Evolutionary conservation across 2,888 invertebrate species (phyloP).

Genomic region (Gortyna flavago): DNA sequence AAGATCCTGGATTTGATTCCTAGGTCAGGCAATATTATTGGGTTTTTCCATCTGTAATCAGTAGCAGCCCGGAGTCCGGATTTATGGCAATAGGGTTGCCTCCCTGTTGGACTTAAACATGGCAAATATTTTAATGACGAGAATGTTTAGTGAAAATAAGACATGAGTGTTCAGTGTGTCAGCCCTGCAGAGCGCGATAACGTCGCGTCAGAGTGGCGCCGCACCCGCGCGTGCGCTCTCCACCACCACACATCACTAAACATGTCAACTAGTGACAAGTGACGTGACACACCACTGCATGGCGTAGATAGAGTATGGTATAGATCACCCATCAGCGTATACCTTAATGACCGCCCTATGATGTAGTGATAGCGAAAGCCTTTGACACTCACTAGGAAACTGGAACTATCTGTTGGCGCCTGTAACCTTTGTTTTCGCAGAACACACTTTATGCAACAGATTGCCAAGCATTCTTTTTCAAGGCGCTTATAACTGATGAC

Average conservation of each 20-base stretch:
- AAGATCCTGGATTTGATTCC: not conserved
- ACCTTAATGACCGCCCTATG: not conserved
- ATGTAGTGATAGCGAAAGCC: not conserved
- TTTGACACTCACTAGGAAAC: not conserved
- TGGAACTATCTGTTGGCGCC: not conserved
- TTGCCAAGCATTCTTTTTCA: not conserved
- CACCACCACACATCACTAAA: not conserved
- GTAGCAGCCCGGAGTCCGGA: not conserved
- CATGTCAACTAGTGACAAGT: slow-evolving; percentile 7
- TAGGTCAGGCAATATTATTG: not conserved
- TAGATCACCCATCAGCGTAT: not conserved
- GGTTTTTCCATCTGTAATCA: not conserved
- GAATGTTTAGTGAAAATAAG: not conserved
- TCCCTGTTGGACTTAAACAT: too few relatives aligned
- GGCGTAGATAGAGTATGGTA: not conserved
- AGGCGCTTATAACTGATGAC: not conserved
- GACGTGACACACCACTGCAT: not conserved
- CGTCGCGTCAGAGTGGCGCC: slow-evolving; percentile 33
- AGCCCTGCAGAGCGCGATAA: slow-evolving; percentile 21
- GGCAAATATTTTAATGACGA: not conserved
- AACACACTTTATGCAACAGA: not conserved
- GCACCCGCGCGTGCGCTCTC: slow-evolving; percentile 27
- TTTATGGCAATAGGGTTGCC: too few relatives aligned
- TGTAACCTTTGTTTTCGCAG: not conserved
- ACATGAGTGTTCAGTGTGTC: not conserved